A percentile compares a stretch with the other conserved stretches of the same genome.
phyloP scores from a whole-genome alignment of 2,113 vertebrate species.

The Corapipo altera region DNA sequence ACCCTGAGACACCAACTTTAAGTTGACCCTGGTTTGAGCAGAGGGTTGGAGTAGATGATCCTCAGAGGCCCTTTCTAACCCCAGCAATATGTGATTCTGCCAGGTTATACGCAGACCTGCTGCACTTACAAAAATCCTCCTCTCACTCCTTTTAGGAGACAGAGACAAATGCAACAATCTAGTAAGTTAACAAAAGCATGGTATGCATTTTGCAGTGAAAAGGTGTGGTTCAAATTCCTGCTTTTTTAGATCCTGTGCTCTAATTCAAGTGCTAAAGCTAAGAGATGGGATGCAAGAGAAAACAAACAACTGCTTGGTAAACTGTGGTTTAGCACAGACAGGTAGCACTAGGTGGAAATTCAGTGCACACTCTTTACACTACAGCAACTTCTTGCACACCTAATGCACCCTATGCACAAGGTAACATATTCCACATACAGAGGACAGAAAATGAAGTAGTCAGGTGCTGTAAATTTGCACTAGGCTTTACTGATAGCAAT shows the following conservation, averaged over 20 bases:
- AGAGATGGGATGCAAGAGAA: background rate
- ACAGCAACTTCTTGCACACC: background rate
- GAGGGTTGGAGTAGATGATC: background rate
- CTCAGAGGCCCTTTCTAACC: background rate
- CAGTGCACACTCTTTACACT: background rate
- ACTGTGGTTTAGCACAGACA: background rate
- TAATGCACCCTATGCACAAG: rapidly evolving
- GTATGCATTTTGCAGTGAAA: background rate
- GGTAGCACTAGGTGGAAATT: background rate
- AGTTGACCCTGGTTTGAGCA: background rate
- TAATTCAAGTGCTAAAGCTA: background rate
- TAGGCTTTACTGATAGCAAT: background rate
- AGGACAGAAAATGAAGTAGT: background rate
- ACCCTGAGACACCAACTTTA: background rate
- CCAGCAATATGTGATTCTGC: background rate
- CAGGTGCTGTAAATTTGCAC: background rate
- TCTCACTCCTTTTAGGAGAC: background rate
- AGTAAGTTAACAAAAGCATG: background rate
- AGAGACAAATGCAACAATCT: background rate
- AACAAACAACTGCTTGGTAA: background rate
- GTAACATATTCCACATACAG: background rate
- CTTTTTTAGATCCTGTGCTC: background rate
- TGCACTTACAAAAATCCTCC: background rate
- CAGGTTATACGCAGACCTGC: background rate
- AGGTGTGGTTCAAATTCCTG: background rate